Conservation (phyloP, 2,797 vertebrate genomes). For the Natrix natrix region DNA sequence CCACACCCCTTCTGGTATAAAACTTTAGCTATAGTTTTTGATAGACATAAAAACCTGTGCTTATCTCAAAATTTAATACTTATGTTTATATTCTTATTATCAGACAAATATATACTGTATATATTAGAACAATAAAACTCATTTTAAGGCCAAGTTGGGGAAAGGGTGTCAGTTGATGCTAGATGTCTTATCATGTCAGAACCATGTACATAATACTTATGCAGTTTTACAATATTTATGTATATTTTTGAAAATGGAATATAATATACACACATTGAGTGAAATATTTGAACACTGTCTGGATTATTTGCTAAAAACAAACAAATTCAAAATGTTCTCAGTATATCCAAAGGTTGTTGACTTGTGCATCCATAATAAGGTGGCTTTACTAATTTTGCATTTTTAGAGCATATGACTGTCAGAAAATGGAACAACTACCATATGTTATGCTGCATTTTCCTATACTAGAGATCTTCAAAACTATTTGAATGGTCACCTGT, state of each 20-base stretch:
- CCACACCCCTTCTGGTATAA: too few relatives aligned
- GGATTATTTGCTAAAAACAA: not conserved
- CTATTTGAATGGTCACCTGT: not conserved
- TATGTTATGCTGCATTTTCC: not conserved
- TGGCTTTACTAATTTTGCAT: not conserved
- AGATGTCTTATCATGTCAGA: not conserved
- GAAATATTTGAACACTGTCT: not conserved
- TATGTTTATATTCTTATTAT: not conserved
- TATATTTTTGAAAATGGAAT: not conserved
- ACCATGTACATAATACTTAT: not conserved
- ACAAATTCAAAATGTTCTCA: not conserved
- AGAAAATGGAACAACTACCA: not conserved
- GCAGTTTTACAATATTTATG: not conserved
- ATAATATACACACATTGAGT: not conserved
- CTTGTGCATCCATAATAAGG: not conserved
- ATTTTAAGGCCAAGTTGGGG: not conserved
- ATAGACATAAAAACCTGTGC: not conserved
- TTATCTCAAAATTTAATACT: not conserved
- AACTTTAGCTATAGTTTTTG: not conserved
- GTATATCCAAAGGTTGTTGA: not conserved
- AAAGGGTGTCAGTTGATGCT: not conserved
- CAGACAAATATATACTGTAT: not conserved
- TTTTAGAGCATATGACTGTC: not conserved
- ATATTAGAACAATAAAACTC: not conserved
- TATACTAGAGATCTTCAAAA: not conserved